Base-by-base conservation (phyloP, 53 echinoderm and acorn worm species). In the Patiria pectinifera region DNA sequence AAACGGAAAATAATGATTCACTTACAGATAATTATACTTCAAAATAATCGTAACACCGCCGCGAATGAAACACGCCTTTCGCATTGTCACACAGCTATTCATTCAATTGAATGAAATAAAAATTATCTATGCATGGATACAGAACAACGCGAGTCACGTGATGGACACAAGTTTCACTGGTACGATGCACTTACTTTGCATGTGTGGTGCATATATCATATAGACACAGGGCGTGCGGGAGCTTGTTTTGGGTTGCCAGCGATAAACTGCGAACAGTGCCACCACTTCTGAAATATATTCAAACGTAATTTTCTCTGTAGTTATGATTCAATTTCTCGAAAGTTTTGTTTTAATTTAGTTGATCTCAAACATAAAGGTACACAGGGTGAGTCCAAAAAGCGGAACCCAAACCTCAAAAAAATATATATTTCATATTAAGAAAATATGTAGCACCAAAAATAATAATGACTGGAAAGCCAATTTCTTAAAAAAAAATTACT, bases 1-100 rank as follows among this genome's bases (percentile, higher is more conserved):
- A 53, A 53, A 35, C 75, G 60, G 16, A 86, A 84, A 77, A 87
- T n/a, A 49, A 84, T 8, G 53, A 60, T 74, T 74, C 22, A 74
- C 74, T 18, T 74, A 74, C 74, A 74, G 24, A 35, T 35, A 35
- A 35, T 35, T 35, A 35, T 70, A 72, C 23, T 58, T 53, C 49
- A n/a, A 60, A 82, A 61, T 61, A 35, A 15, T 24, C 25, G 83
- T 21, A 22, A 82, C 49, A 82, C 24, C 48, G 49, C 82, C 59
- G 21, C 49, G 59, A 59, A 61, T 59, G 59, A 83, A 62, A 59
- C 23, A 6, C 61, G 58, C 23, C 58, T 12, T 48, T 12, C 14
- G 58, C 35, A 53, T 6, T 21, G 14, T 69, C 69, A 69, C 69
- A 18, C 69, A 69, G 6, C 16, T 15, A 16, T 18, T 22, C 24